Base-by-base conservation (phyloP, 2,888 invertebrate species). In the Macrophya alboannulata region DNA sequence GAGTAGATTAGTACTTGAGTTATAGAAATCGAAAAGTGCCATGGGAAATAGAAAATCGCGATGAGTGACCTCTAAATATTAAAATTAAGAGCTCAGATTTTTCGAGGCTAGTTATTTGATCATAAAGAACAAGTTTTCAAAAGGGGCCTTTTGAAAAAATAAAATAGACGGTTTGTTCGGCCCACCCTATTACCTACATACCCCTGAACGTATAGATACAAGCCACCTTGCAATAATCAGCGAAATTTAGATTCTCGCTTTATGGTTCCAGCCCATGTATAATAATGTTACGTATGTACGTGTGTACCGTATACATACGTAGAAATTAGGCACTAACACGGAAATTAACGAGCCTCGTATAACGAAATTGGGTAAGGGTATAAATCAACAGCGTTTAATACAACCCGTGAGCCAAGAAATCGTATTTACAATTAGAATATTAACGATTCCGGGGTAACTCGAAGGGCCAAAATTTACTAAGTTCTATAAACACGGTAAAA, bases 341-440 rank as follows among this genome's bases (percentile, higher is more conserved):
- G 2, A 15, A 37, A 68, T 10, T 68, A 68, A 51, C 76, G 31
- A 77, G 51, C 10, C 51, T 68, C 76, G 25, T 72, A 21, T 15
- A 51, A 31, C 25, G 76, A 51, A 51, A 77, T 77, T 37, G 51
- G 25, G 25, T 37, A 31, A 55, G 37, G 51, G 48, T 51, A 37
- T 77, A 77, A 77, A 55, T 77, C 76, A 45, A 25, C 31, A 43
- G n/a, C 17, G 51, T 51, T 25, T 31, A 2, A n/a, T 77, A 37
- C 10, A 55, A 74, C 43, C 43, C 37, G 25, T 31, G 15, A 31
- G 55, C 51, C 25, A 55, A 77, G 77, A 31, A 77, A 77, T 55
- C 51, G 31, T 77, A 51, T 77, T 77, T 77, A 17, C 77, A 77
- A 77, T 76, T 15, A 43, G 10, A 76, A 71, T 43, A 68, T 37